phyloP scores from a whole-genome alignment of 2,113 vertebrate species.

The Mastomys natalensis region DNA sequence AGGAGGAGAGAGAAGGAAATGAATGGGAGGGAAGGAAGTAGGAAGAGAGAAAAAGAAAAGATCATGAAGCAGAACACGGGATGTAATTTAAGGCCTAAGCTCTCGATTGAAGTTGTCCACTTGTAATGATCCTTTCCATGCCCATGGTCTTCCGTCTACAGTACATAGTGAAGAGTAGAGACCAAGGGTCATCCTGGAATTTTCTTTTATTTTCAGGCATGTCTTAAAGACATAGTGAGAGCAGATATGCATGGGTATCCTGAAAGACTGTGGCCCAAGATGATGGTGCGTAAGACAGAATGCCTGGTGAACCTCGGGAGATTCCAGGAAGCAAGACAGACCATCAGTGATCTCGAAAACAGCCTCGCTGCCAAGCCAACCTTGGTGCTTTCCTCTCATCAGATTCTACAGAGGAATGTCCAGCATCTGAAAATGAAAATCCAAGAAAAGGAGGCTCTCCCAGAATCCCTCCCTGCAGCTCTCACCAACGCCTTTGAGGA shows the following conservation, averaged over 20 bases:
- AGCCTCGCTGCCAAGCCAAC: slow-evolving; percentile 26
- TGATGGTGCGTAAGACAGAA: slow-evolving; percentile 88
- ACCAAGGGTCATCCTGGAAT: not conserved
- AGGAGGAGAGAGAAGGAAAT: not conserved
- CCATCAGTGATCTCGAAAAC: slow-evolving; percentile 71
- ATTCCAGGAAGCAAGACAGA: slow-evolving; percentile 74
- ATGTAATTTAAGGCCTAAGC: not conserved
- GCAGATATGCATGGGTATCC: slow-evolving; percentile 91
- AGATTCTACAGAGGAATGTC: slow-evolving; percentile 77
- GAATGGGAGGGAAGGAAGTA: not conserved
- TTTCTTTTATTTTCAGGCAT: slow-evolving; percentile 87
- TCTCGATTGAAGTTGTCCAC: not conserved
- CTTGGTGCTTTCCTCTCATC: not conserved
- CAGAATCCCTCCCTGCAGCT: not conserved
- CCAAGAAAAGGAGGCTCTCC: not conserved
- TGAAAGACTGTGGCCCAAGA: slow-evolving; percentile 89
- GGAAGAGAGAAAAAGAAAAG: not conserved
- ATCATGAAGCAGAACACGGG: not conserved
- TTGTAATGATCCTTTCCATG: slow-evolving; percentile 32
- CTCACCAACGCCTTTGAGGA: not conserved
- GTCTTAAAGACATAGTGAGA: slow-evolving; percentile 91
- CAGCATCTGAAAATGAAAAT: slow-evolving; percentile 75
- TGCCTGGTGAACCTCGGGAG: slow-evolving; percentile 88
- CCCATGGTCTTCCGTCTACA: slow-evolving; percentile 33
- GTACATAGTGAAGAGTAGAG: not conserved